phyloP scores from a whole-genome alignment of 1,140 invertebrate species.

The Drosophila orena region DNA sequence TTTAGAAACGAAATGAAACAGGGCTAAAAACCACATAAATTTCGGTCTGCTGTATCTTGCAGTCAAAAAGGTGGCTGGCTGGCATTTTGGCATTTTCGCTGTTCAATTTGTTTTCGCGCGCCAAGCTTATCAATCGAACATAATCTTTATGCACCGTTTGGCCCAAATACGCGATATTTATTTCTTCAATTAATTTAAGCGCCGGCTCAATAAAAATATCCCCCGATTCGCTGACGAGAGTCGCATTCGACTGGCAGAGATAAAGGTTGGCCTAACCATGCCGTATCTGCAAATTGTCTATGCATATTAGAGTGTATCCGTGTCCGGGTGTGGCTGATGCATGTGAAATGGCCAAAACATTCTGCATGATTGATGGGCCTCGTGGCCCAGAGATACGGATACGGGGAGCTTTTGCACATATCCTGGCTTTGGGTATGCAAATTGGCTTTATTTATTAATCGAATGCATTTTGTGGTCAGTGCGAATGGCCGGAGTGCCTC shows the following conservation, averaged over 20 bases:
- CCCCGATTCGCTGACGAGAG: slow-evolving; percentile 6
- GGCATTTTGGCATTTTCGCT: slow-evolving; percentile 2
- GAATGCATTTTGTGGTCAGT: slow-evolving; percentile 49
- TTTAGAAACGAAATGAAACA: slow-evolving; percentile 2
- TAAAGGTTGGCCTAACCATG: slow-evolving; percentile 5
- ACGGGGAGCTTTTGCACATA: slow-evolving; percentile 14
- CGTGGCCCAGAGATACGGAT: slow-evolving; percentile 6
- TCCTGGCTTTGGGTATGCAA: slow-evolving; percentile 39
- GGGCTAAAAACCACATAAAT: slow-evolving; percentile 13
- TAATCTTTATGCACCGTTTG: slow-evolving; percentile 46
- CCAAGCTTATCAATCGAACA: slow-evolving; percentile 45
- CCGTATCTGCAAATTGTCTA: slow-evolving; percentile 29
- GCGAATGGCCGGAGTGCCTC: slow-evolving; percentile 10
- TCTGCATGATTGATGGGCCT: slow-evolving; percentile 66
- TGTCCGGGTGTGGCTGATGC: slow-evolving; percentile 25
- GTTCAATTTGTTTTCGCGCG: slow-evolving; percentile 10
- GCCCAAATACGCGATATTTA: slow-evolving; percentile 36
- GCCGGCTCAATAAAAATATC: slow-evolving; percentile 36
- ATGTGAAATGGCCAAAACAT: slow-evolving; percentile 46
- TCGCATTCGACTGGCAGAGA: slow-evolving; percentile 1
- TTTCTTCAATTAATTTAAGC: slow-evolving; percentile 64
- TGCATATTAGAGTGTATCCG: slow-evolving; percentile 14
- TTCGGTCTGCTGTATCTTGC: slow-evolving; percentile 7
- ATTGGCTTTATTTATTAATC: slow-evolving; percentile 61
- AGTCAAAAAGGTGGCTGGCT: slow-evolving; percentile 8